phyloP scores from a whole-genome alignment of 2,113 vertebrate species.

The human (Homo sapiens) region DNA sequence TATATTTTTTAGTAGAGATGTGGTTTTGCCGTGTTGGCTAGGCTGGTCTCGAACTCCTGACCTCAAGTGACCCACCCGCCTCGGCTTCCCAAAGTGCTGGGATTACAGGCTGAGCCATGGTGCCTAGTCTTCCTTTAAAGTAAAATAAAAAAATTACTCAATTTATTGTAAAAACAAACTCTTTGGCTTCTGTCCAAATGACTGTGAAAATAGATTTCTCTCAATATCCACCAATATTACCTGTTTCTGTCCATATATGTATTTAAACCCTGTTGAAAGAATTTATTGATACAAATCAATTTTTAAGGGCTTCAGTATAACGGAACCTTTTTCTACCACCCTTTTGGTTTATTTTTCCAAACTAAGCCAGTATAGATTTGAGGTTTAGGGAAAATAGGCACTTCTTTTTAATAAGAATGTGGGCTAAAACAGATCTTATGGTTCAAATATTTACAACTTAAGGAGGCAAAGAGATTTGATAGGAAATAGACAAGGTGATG shows the following conservation, averaged over 20 bases:
- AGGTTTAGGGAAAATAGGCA: not conserved
- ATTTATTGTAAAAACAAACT: not conserved
- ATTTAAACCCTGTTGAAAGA: not conserved
- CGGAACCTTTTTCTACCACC: not conserved
- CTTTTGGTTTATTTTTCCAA: conserved; percentile 2
- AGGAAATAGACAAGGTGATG: not conserved
- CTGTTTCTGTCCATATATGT: not conserved
- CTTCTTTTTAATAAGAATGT: not conserved
- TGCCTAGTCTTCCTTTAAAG: no score
- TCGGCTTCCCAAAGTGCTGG: no score
- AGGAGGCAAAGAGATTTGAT: not conserved
- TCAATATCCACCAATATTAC: not conserved
- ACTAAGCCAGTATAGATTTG: not conserved
- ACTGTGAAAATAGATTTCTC: not conserved
- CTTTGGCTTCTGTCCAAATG: not conserved
- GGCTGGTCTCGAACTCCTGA: no score
- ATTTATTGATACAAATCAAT: not conserved
- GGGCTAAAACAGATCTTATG: not conserved
- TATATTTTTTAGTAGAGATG: no score
- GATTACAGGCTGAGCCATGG: no score
- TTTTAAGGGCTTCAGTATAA: conserved; percentile 2
- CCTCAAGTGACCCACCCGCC: no score
- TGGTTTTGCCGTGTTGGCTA: no score
- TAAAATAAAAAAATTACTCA: not conserved
- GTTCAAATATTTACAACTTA: not conserved